Conservation (phyloP, 1,140 invertebrate genomes). For the Neotoxoptera formosana region DNA sequence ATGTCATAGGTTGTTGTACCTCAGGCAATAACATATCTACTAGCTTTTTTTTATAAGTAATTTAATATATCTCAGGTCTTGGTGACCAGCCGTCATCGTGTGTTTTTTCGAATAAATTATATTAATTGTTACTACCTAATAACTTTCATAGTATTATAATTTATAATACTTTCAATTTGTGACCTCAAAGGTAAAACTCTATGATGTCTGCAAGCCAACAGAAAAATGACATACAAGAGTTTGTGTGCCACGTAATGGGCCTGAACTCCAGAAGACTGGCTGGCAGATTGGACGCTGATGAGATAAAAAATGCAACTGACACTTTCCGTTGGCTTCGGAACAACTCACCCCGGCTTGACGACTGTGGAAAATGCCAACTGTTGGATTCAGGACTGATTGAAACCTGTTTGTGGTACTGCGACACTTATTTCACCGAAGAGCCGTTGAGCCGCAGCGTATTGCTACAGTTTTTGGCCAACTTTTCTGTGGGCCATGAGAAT, state of each 20-base stretch:
- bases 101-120: no score
- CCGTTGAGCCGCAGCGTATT: not conserved
- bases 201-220: not conserved
- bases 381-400: not conserved
- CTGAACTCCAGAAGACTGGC: not conserved
- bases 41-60: no score
- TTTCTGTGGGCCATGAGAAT: not conserved
- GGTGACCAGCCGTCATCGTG: no score
- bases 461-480: constrained; percentile 46
- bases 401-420: constrained; percentile 24
- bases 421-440: not conserved
- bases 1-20: no score
- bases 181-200: not conserved
- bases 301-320: not conserved
- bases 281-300: not conserved
- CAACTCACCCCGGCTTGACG: not conserved
- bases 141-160: no score
- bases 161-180: not conserved
- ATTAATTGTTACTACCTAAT: no score
- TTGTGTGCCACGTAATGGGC: not conserved
- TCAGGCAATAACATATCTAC: no score
- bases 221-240: not conserved
- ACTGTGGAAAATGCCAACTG: not conserved
- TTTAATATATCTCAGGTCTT: no score
- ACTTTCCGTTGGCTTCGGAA: constrained; percentile 48